A percentile compares a stretch with the other conserved stretches of the same genome.
phyloP scores from a whole-genome alignment of 2,888 invertebrate species.

The Tetragonisca angustula region DNA sequence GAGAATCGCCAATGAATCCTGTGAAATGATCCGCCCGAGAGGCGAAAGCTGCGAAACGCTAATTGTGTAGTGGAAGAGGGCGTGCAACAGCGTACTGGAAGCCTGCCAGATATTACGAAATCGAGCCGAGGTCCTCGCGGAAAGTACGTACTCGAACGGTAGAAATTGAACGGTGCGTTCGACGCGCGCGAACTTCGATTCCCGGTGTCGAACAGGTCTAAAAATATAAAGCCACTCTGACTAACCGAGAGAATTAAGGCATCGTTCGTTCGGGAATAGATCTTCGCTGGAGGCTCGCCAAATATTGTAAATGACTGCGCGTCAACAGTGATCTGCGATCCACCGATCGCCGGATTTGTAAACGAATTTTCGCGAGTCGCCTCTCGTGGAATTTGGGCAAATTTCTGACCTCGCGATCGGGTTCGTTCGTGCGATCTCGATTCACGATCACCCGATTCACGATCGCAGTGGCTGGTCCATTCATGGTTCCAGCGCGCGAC shows the following conservation, averaged over 20 bases:
- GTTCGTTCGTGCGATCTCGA: background rate
- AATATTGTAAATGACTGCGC: slow-evolving; percentile 38
- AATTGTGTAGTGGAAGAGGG: slow-evolving; percentile 30
- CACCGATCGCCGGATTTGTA: slow-evolving; percentile 18
- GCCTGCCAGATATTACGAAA: slow-evolving; percentile 56
- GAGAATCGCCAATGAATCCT: background rate
- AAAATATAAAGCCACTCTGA: slow-evolving; percentile 49
- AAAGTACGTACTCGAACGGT: slow-evolving; percentile 32
- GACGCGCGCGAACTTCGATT: slow-evolving; percentile 38
- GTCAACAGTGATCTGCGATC: background rate
- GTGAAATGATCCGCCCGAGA: background rate
- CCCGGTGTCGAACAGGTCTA: slow-evolving; percentile 32
- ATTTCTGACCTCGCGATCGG: background rate
- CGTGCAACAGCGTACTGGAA: slow-evolving; percentile 48
- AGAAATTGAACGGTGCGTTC: slow-evolving; percentile 39
- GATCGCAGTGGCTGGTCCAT: slow-evolving; percentile 20
- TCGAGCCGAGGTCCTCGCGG: background rate
- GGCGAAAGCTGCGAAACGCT: slow-evolving; percentile 3
- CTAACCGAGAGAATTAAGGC: slow-evolving; percentile 49
- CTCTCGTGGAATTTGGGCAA: no score
- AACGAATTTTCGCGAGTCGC: slow-evolving; percentile 20
- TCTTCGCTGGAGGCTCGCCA: slow-evolving; percentile 35
- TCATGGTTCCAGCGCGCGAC: slow-evolving; percentile 32
- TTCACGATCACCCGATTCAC: background rate
- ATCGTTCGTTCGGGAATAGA: slow-evolving; percentile 37